These are phyloP conservation scores for Gallinago media DNA, from an alignment of 2,113 vertebrate species.

Conservation along the genomic window DNA sequence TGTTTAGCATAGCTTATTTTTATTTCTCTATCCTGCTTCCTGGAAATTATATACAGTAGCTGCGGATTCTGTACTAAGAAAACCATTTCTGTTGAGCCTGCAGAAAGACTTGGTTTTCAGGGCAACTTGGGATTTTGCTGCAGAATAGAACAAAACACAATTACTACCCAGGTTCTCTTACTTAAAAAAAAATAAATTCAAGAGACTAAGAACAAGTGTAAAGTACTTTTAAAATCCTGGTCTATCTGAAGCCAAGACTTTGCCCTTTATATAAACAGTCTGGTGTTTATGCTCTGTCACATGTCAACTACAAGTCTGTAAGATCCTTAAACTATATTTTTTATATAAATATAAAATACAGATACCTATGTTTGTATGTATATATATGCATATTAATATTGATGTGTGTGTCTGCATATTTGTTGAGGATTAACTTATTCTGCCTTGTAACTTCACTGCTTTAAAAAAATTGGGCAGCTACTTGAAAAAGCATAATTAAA, in stretches of 20 bases:
- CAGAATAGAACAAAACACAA: neutral
- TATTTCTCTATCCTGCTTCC: neutral
- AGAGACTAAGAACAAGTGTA: neutral
- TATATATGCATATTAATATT: neutral
- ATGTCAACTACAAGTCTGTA: neutral
- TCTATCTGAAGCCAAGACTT: neutral
- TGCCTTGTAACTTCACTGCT: neutral
- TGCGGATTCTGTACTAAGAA: neutral
- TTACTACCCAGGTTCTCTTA: neutral
- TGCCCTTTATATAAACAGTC: neutral
- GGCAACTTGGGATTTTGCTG: neutral
- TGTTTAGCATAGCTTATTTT: neutral
- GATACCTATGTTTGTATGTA: neutral
- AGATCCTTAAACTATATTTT: neutral
- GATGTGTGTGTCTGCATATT: rapidly evolving
- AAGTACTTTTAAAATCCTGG: neutral
- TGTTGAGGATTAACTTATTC: neutral
- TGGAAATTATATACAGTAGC: neutral
- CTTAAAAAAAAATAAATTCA: neutral
- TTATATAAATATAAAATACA: neutral
- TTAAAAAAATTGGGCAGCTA: neutral
- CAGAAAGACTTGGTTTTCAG: neutral
- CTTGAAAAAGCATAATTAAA: neutral
- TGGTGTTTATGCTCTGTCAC: neutral
- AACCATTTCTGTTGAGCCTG: neutral